These are phyloP conservation scores for Lerema accius DNA, from an alignment of 1,140 invertebrate species.

Conservation along the genomic window DNA sequence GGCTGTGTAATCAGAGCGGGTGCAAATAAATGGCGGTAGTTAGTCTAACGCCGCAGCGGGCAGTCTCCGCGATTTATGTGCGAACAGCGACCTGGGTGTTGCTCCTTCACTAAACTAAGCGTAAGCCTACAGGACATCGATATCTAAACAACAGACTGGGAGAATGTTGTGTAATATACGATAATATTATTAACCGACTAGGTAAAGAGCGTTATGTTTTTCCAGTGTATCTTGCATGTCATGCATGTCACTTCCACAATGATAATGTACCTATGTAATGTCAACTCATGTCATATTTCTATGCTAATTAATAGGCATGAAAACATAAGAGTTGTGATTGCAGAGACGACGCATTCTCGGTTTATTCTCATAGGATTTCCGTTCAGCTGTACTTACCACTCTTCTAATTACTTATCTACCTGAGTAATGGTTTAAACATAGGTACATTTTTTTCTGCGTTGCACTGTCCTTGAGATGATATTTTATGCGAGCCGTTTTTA, in stretches of 20 bases:
- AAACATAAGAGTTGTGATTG: too few species aligned
- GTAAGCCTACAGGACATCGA: neutral
- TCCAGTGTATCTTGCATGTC: too few species aligned
- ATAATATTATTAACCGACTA: too few species aligned
- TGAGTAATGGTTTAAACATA: slow-evolving; percentile 12
- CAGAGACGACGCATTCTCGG: slow-evolving; percentile 46
- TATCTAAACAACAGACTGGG: neutral
- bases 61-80: slow-evolving; percentile 72
- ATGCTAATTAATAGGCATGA: too few species aligned
- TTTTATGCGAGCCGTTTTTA: too few species aligned
- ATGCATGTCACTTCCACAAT: too few species aligned
- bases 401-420: slow-evolving; percentile 47
- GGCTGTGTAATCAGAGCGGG: slow-evolving; percentile 66
- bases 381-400: slow-evolving; percentile 31
- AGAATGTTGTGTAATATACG: neutral
- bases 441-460: too few species aligned
- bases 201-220: too few species aligned
- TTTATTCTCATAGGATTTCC: slow-evolving; percentile 54
- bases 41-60: slow-evolving; percentile 71
- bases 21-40: slow-evolving; percentile 74
- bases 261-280: too few species aligned
- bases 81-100: slow-evolving; percentile 28
- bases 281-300: too few species aligned
- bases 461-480: too few species aligned
- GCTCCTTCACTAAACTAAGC: slow-evolving; percentile 10